phyloP scores from a whole-genome alignment of 2,888 invertebrate species.

The Pharmacophagus antenor region DNA sequence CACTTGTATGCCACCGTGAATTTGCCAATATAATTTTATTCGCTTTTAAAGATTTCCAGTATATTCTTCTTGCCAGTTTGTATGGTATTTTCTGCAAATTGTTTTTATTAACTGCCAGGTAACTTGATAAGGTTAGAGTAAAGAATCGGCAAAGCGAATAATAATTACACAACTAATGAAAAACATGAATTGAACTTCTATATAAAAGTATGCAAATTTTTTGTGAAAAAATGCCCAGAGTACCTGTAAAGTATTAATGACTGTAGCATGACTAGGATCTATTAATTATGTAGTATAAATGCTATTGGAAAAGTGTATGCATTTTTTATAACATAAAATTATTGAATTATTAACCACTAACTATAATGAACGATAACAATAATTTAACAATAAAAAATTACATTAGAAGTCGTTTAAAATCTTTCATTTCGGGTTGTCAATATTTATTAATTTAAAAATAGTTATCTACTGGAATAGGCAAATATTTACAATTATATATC shows the following conservation, averaged over 20 bases:
- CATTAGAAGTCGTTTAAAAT: too few relatives aligned
- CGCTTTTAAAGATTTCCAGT: slow-evolving; percentile 19
- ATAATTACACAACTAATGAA: not conserved
- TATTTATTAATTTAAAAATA: too few relatives aligned
- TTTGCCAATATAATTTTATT: slow-evolving; percentile 29
- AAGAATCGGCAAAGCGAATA: not conserved
- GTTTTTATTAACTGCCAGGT: not conserved
- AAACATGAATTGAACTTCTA: not conserved
- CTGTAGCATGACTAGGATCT: not conserved
- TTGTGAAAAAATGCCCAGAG: not conserved
- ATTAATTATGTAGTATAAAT: not conserved
- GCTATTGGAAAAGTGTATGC: not conserved
- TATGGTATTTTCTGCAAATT: not conserved
- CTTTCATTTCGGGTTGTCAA: not conserved
- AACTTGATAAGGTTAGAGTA: not conserved
- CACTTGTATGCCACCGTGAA: slow-evolving; percentile 58
- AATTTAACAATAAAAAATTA: too few relatives aligned
- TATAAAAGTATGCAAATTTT: not conserved
- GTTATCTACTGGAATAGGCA: too few relatives aligned
- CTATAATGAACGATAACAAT: too few relatives aligned
- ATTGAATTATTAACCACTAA: too few relatives aligned
- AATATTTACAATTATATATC: not conserved
- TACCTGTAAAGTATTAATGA: not conserved
- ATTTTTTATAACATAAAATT: not conserved
- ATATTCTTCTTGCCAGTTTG: slow-evolving; percentile 1